Conservation (phyloP, 2,113 vertebrate species). For the Tetraodon nigroviridis region DNA sequence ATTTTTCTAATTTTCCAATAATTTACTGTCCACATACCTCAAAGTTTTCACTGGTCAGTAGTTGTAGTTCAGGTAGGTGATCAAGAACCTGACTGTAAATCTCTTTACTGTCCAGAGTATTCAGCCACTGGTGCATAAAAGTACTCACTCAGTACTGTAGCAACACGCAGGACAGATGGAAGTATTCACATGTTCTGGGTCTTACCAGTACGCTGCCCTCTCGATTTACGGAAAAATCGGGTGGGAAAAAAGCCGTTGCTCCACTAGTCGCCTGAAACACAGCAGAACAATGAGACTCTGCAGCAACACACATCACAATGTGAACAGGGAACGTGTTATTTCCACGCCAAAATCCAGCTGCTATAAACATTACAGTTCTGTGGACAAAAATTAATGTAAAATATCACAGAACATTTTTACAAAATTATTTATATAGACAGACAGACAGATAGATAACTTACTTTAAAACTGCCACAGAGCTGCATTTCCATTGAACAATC, state of each 20-base stretch:
- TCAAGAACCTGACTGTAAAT: conserved; percentile 86
- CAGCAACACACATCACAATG: neutral
- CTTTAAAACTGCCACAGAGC: conserved; percentile 84
- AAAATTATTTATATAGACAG: too few species aligned
- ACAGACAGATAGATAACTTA: conserved; percentile 5
- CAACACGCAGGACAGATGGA: neutral
- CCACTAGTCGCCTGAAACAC: conserved; percentile 76
- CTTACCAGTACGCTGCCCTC: conserved; percentile 83
- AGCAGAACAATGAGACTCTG: neutral
- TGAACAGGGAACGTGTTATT: neutral
- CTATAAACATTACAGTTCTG: neutral
- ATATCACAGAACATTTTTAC: too few species aligned
- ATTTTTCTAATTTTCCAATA: neutral
- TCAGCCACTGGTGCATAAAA: conserved; percentile 78
- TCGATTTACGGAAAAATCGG: conserved; percentile 84
- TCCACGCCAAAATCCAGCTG: neutral
- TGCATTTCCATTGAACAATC: conserved; percentile 84
- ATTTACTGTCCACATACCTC: conserved; percentile 62
- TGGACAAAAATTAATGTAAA: too few species aligned
- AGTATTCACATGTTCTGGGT: neutral
- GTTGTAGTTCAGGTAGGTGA: conserved; percentile 85
- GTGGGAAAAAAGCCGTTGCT: conserved; percentile 87
- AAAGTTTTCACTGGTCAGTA: conserved; percentile 77
- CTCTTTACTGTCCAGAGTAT: conserved; percentile 89
- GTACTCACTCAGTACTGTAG: conserved; percentile 16